Conservation (phyloP, 1,140 invertebrate species). For the Trachelipus rathkii region DNA sequence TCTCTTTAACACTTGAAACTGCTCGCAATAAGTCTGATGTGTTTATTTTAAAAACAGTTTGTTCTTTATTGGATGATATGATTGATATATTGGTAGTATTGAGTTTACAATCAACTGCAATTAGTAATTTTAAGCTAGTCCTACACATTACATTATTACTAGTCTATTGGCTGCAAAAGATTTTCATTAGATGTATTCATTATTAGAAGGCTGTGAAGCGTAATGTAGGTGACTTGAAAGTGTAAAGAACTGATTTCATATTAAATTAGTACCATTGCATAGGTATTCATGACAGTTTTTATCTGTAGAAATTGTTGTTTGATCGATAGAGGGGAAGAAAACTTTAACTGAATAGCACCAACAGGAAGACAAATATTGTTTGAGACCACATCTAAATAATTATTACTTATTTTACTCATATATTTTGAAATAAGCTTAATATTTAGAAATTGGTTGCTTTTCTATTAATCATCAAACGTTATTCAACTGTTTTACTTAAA, state of each 20-base stretch:
- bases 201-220: neutral
- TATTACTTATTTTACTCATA: neutral
- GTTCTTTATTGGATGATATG: constrained; percentile 41
- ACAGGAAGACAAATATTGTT: constrained; percentile 11
- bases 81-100: constrained; percentile 40
- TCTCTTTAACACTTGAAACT: constrained; percentile 40
- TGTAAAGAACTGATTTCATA: constrained; percentile 34
- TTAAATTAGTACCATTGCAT: constrained; percentile 28
- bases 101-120: constrained; percentile 40
- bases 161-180: no score
- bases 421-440: neutral
- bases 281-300: constrained; percentile 23
- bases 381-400: neutral
- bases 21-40: constrained; percentile 40
- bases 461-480: neutral
- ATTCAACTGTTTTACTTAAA: neutral
- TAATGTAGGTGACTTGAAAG: constrained; percentile 9
- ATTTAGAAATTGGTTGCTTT: neutral
- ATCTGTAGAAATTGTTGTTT: constrained; percentile 23
- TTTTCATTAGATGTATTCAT: no score
- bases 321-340: constrained; percentile 12
- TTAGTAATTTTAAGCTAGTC: constrained; percentile 40
- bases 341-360: constrained; percentile 20
- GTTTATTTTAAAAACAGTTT: constrained; percentile 43
- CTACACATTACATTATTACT: neutral